phyloP scores from a whole-genome alignment of 2,113 vertebrate genomes.

The Gracilinanus agilis region DNA sequence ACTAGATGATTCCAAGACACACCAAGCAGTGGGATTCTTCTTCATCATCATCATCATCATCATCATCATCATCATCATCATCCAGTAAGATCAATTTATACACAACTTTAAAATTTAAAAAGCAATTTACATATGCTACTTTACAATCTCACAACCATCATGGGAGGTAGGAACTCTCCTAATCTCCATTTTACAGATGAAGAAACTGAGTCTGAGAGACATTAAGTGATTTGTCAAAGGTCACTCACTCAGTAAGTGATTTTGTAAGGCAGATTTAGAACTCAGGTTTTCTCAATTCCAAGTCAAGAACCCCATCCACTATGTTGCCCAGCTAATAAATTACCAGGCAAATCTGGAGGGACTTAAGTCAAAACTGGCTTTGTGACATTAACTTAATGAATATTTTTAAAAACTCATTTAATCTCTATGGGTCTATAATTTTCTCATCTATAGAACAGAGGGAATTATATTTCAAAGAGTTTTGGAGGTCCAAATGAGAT shows the following conservation, averaged over 20 bases:
- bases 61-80: too few relatives aligned
- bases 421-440: not conserved
- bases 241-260: not conserved
- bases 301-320: not conserved
- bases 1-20: not conserved
- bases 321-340: not conserved
- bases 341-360: not conserved
- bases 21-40: not conserved
- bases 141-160: not conserved
- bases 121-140: not conserved
- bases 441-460: not conserved
- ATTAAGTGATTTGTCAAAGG: not conserved
- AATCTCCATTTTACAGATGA: not conserved
- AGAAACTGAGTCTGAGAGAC: not conserved
- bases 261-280: not conserved
- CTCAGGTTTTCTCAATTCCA: not conserved
- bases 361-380: not conserved
- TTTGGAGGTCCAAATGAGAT: not conserved
- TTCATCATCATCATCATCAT: too few relatives aligned
- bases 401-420: not conserved
- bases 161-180: not conserved
- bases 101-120: rapidly evolving
- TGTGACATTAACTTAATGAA: not conserved
- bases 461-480: not conserved
- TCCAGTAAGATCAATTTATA: too few relatives aligned